Conservation (phyloP, 2,888 invertebrate genomes). For the Thecocarcelia acutangulata region DNA sequence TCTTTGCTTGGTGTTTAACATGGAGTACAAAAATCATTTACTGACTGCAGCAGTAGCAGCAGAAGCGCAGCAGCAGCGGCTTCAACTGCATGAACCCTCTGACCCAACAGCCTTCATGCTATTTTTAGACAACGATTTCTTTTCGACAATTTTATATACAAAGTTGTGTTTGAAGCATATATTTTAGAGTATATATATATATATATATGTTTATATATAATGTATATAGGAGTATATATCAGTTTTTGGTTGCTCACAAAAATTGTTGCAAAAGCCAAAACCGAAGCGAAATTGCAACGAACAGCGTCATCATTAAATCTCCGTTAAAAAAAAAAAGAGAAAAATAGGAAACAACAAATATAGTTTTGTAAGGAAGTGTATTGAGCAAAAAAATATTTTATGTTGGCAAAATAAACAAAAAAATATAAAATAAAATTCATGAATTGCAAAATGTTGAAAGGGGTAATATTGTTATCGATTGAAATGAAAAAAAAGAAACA, state of each 20-base stretch:
- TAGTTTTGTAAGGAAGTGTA: too few species aligned
- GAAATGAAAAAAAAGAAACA: background rate
- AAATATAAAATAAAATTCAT: conserved; percentile 2
- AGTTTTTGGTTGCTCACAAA: background rate
- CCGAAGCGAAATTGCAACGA: conserved; percentile 54
- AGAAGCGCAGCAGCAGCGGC: too few species aligned
- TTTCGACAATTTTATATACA: conserved; percentile 24
- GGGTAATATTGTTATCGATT: background rate
- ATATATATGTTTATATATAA: background rate
- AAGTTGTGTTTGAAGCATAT: background rate
- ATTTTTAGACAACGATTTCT: conserved; percentile 43
- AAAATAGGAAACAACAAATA: background rate
- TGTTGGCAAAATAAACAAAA: conserved; percentile 4
- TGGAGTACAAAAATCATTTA: background rate
- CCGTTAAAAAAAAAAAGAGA: background rate
- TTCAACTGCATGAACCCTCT: background rate
- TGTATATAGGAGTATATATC: too few species aligned
- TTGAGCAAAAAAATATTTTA: too few species aligned
- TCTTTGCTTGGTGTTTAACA: background rate
- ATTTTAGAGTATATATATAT: background rate
- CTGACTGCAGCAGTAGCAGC: background rate
- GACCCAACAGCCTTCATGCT: conserved; percentile 35
- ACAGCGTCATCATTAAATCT: conserved; percentile 34
- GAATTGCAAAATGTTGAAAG: conserved; percentile 10
- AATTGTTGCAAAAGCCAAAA: conserved; percentile 27